Evolutionary conservation across 2,113 vertebrate species (phyloP).

Genomic region (Mugil cephalus): DNA sequence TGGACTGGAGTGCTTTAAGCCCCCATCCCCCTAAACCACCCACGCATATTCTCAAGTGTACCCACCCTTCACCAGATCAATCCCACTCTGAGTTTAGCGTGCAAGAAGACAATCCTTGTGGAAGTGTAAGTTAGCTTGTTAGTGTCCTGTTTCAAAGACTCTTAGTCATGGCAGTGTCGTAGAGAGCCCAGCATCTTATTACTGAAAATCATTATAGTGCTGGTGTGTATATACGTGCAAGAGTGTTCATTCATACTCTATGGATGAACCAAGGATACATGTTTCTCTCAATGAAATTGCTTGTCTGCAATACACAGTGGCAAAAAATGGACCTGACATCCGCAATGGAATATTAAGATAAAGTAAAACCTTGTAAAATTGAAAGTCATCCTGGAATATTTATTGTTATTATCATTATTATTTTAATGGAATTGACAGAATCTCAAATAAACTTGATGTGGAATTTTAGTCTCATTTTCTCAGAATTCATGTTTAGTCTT

Average conservation of each 20-base stretch:
- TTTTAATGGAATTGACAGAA: too few species aligned
- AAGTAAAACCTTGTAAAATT: too few species aligned
- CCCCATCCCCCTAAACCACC: conserved; percentile 6
- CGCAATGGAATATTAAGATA: too few species aligned
- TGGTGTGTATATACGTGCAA: neutral
- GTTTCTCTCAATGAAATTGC: neutral
- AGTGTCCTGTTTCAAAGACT: conserved; percentile 55
- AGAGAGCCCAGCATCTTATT: conserved; percentile 37
- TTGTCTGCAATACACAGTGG: neutral
- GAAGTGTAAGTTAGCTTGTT: conserved; percentile 61
- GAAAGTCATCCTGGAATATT: too few species aligned
- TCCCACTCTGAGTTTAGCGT: conserved; percentile 26
- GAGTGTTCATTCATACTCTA: conserved; percentile 20
- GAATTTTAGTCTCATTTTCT: too few species aligned
- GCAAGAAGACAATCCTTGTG: neutral
- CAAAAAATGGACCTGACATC: too few species aligned
- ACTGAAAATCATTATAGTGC: conserved; percentile 49
- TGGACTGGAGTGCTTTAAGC: conserved; percentile 14
- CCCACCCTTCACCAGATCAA: conserved; percentile 58
- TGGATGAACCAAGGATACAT: neutral
- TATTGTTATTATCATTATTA: too few species aligned
- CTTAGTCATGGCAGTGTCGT: conserved; percentile 29
- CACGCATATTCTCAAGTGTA: conserved; percentile 41
- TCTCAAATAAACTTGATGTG: too few species aligned
- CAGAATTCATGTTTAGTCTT: too few species aligned